Evolutionary conservation across 2,888 invertebrate genomes (phyloP), one percentile per base, ranked within the genome.

Genomic region (Dicranocentrus wangi): DNA sequence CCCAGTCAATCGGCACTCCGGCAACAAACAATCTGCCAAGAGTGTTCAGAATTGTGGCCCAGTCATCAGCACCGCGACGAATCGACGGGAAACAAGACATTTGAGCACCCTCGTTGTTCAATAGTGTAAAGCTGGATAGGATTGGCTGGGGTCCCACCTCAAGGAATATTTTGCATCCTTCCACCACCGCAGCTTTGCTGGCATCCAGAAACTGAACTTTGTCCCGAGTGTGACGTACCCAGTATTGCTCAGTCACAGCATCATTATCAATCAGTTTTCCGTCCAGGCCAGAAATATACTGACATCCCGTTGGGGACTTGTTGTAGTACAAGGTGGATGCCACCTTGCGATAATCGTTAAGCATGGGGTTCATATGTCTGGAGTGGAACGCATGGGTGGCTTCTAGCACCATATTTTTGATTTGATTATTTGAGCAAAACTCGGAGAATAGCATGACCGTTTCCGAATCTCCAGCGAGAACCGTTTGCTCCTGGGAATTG

Each of bases 371-470:
- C 82, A 82, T 84, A 25, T 79, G 77, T 1, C 78, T 27, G 1
- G 84, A 82, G 32, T 84, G 84, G 71, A 84, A 84, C 0, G 82
- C 82, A 58, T 84, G 80, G 2, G 82, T 81, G 3, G 81, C 60
- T 17, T 63, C 65, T n/a, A 84, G 27, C 5, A 75, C 47, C 2
- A 27, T 39, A 10, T 55, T 70, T 42, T 81, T 82, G 15, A 84
- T 23, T 13, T 66, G 28, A 2, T 78, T 60, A 2, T 47, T 39
- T 21, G 10, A 27, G 23, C 69, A 73, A 39, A 70, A 82, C 17
- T 61, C 61, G 0, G 60, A 25, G 66, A 82, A 76, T 15, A 25
- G 0, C 15, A 27, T 10, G 21, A 80, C 65, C n/a, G 58, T 53
- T 2, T 76, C 68, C 10, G 55, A 13, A 15, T 77, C 77, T 23